phyloP scores from a whole-genome alignment of 2,113 vertebrate genomes.

The Aythya baeri region DNA sequence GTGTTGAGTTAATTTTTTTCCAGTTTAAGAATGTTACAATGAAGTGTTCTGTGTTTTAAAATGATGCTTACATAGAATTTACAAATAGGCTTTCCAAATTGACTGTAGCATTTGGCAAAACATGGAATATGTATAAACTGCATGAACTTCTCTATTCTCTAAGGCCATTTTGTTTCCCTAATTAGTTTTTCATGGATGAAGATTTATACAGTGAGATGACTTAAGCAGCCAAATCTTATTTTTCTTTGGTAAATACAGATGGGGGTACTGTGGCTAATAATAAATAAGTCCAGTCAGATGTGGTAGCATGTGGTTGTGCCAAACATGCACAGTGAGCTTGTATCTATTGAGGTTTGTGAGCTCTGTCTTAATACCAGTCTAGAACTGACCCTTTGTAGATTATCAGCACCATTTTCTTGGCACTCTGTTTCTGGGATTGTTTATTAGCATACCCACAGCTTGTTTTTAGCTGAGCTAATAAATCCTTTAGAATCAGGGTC shows the following conservation, averaged over 20 bases:
- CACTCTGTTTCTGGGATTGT: neutral
- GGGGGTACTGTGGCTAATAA: neutral
- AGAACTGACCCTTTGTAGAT: neutral
- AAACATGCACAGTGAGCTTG: neutral
- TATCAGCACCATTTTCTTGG: neutral
- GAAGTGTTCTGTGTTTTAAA: neutral
- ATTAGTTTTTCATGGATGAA: neutral
- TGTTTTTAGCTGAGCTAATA: neutral
- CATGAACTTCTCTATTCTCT: neutral
- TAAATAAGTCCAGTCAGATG: neutral
- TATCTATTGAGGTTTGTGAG: neutral
- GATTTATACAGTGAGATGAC: neutral
- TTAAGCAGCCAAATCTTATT: neutral
- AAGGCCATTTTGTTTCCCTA: constrained; percentile 6
- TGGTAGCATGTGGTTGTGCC: neutral
- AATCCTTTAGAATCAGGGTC: neutral
- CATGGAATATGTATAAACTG: neutral
- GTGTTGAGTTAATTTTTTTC: neutral
- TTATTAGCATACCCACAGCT: neutral
- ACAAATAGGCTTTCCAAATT: neutral
- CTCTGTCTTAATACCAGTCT: neutral
- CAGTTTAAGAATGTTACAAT: neutral
- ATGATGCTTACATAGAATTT: neutral
- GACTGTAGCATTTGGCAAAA: neutral
- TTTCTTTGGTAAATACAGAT: neutral